Evolutionary conservation across 2,888 invertebrate genomes (phyloP).

Genomic region (Lochmaea capreae): DNA sequence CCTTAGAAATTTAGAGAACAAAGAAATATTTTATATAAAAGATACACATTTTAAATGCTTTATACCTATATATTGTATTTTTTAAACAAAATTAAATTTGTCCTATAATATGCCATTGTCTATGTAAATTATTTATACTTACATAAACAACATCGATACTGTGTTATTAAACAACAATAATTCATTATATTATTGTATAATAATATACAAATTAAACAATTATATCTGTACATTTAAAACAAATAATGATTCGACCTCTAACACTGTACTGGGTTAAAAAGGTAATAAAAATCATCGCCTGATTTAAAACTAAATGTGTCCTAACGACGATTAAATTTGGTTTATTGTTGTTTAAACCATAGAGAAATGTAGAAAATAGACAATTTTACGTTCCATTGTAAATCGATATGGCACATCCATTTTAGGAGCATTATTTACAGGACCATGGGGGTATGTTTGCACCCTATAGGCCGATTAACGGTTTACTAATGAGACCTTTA

Average conservation of each 20-base stretch:
- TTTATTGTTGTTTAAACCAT: background rate
- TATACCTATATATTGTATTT: background rate
- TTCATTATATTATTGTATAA: conserved; percentile 30
- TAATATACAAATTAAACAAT: conserved; percentile 40
- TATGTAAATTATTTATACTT: conserved; percentile 32
- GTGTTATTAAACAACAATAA: conserved; percentile 27
- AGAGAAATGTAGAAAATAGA: background rate
- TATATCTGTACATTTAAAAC: conserved; percentile 33
- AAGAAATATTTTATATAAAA: background rate
- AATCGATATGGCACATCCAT: conserved; percentile 10
- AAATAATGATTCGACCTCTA: conserved; percentile 36
- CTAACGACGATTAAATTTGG: too few species aligned
- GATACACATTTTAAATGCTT: background rate
- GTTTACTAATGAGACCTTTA: conserved; percentile 68
- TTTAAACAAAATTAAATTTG: too few species aligned
- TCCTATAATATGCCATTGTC: background rate
- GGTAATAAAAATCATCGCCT: conserved; percentile 16
- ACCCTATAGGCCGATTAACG: conserved; percentile 65
- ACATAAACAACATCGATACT: conserved; percentile 32
- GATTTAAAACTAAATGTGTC: too few species aligned
- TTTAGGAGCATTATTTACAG: conserved; percentile 50
- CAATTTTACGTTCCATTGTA: conserved; percentile 18
- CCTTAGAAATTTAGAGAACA: background rate
- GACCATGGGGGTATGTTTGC: conserved; percentile 51
- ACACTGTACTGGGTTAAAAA: conserved; percentile 35